Evolutionary conservation across 2,797 vertebrate species (phyloP), one percentile per base, ranked within the genome.

Genomic region (Acanthopagrus latus): DNA sequence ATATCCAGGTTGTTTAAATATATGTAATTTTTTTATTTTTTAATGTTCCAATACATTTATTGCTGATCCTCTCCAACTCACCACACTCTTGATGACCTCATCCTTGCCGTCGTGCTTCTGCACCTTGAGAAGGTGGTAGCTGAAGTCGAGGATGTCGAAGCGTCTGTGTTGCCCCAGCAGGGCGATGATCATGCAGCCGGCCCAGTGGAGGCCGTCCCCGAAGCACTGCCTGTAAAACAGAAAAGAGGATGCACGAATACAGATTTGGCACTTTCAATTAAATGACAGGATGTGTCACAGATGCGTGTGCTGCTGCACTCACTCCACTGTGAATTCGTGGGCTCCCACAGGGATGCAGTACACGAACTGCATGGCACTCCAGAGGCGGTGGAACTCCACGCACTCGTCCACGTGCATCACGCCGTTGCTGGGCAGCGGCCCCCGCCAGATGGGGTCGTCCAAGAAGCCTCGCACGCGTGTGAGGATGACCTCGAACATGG

Each of bases 321-420:
- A 99, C 98, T 99, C 98, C 69, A 99, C 97, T 0, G 98, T 99
- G 93, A 99, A 99, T 91, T 99, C 98, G 0, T 99, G 97, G 0
- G 97, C 95, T 69, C 98, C 98, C 83, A 99, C 98, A 0, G 98
- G 98, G 91, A 99, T 99, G 94, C 98, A 99, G 94, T 99, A 99
- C 10, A 99, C 98, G 0, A 99, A 99, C 93, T 99, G 98, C 98
- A 99, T 99, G n/a, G 98, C 98, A 0, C 98, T 99, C 98, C 98
- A 99, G 33, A 99, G 96, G 1, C 98, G 94, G 85, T 99, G 98
- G 85, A 99, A 99, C 90, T 99, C 98, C 84, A 99, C 97, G 0
- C 98, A 99, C 89, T 99, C 98, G 0, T 99, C 98, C 90, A 99
- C 97, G 0, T 99, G 98, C 98, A 99, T 99, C 90, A 99, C 98